A percentile compares a stretch with the other conserved stretches of the same genome.
Evolutionary conservation across 2,113 vertebrate species (phyloP).

Genomic region (Microtus richardsoni): DNA sequence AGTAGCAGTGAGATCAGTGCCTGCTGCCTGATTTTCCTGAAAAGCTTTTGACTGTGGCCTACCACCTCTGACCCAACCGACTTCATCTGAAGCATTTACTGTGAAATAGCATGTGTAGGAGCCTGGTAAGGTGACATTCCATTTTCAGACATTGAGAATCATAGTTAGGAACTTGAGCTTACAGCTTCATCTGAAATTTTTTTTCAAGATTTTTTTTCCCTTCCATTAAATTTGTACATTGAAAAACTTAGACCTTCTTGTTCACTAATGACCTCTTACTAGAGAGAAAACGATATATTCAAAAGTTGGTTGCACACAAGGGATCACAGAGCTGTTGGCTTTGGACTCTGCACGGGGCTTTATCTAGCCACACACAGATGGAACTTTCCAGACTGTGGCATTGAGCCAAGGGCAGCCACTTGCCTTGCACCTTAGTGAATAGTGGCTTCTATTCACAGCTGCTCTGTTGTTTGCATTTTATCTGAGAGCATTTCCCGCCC

Average conservation of each 20-base stretch:
- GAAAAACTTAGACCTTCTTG: slow-evolving; percentile 38
- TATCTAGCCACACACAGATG: not conserved
- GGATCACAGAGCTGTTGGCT: not conserved
- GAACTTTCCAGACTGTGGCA: not conserved
- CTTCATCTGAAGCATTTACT: slow-evolving; percentile 38
- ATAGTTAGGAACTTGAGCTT: not conserved
- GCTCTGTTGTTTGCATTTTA: slow-evolving; percentile 7
- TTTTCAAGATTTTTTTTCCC: slow-evolving; percentile 25
- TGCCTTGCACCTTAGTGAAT: not conserved
- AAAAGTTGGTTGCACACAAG: not conserved
- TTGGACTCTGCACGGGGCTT: not conserved
- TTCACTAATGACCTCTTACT: slow-evolving; percentile 20
- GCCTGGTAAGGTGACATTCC: not conserved
- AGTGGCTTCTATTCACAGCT: not conserved
- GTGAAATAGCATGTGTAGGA: not conserved
- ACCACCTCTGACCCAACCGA: not conserved
- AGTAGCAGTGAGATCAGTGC: not conserved
- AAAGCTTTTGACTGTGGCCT: not conserved
- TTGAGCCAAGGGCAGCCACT: not conserved
- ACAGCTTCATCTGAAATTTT: not conserved
- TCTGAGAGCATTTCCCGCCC: not conserved
- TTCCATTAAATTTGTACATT: not conserved
- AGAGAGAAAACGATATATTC: slow-evolving; percentile 33
- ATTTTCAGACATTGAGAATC: not conserved
- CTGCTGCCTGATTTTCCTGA: not conserved